Conservation (phyloP, 2,113 vertebrate species). For the Macroglossus sobrinus region DNA sequence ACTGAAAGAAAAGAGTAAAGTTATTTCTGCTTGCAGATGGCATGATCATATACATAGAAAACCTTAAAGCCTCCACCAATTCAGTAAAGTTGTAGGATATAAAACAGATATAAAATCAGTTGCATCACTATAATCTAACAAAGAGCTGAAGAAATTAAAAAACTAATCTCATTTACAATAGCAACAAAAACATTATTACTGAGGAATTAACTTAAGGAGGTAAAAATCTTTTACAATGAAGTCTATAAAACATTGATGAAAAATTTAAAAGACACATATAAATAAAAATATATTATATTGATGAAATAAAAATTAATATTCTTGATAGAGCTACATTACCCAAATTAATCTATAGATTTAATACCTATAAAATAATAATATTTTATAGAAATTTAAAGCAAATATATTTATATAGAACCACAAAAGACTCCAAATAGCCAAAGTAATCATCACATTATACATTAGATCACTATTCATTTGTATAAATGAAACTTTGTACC, state of each 20-base stretch:
- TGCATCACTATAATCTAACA: neutral
- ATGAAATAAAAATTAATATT: neutral
- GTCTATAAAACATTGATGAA: neutral
- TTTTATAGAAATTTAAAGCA: neutral
- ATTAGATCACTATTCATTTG: no score
- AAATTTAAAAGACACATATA: neutral
- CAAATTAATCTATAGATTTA: neutral
- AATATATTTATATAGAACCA: neutral
- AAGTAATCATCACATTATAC: neutral
- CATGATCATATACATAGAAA: no score
- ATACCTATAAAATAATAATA: neutral
- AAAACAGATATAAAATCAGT: neutral
- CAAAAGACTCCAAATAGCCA: neutral
- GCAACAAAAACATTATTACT: neutral
- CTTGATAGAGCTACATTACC: neutral
- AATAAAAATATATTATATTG: neutral
- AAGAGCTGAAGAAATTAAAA: neutral
- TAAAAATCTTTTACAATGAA: neutral
- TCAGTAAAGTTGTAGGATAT: neutral
- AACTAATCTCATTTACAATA: neutral
- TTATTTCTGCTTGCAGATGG: no score
- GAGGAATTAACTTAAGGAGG: neutral
- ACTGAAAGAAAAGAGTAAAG: no score
- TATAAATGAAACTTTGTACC: no score
- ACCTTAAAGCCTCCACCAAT: neutral